phyloP scores from a whole-genome alignment of 1,140 invertebrate genomes.

The Caenorhabditis brenneri region DNA sequence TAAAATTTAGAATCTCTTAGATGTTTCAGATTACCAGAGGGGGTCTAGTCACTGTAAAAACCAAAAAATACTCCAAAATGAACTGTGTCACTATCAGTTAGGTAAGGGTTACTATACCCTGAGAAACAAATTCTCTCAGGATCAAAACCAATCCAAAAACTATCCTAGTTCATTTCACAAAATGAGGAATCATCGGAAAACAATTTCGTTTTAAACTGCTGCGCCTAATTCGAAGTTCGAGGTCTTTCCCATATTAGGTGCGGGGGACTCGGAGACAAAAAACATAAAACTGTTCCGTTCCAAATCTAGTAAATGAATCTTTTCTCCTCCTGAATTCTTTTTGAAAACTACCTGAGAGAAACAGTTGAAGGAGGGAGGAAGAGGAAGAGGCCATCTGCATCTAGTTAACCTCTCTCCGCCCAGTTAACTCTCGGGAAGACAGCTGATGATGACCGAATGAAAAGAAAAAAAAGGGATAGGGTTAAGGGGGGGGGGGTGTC shows the following conservation, averaged over 20 bases:
- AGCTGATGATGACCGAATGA: background rate
- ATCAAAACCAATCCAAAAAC: no score
- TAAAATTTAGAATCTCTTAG: no score
- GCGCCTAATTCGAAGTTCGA: background rate
- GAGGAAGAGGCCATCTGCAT: no score
- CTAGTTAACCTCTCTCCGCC: background rate
- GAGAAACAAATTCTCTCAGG: no score
- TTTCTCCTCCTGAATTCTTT: background rate
- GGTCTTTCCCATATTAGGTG: slow-evolving; percentile 34
- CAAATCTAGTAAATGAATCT: slow-evolving; percentile 15
- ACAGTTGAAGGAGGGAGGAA: no score
- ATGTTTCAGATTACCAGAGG: no score
- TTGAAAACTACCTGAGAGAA: background rate
- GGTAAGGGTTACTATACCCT: no score
- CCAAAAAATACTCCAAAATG: no score
- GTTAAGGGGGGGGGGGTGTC: background rate
- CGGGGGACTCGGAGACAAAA: background rate
- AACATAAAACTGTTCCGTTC: background rate
- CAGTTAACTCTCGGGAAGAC: background rate
- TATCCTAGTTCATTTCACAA: no score
- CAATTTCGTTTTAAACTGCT: background rate
- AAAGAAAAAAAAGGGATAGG: background rate
- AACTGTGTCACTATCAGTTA: no score
- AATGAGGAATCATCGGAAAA: no score
- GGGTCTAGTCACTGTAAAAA: no score